A percentile compares a stretch with the other conserved stretches of the same genome.
phyloP scores from a whole-genome alignment of 1,140 invertebrate genomes.

The Amyelois transitella region DNA sequence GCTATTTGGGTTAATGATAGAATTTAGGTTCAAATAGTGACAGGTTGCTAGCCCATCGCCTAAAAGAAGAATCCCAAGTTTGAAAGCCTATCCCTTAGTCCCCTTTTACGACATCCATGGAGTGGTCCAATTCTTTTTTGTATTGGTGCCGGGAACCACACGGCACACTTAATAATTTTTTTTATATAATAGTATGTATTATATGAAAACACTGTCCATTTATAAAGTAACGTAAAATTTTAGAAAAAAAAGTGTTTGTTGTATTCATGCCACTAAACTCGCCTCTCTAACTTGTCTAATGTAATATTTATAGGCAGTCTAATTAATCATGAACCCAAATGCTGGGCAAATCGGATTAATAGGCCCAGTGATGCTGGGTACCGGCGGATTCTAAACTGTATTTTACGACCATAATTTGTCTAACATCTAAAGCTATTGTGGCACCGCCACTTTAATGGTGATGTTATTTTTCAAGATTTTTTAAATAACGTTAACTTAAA shows the following conservation, averaged over 20 bases:
- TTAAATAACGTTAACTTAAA: not conserved
- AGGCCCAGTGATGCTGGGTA: slow-evolving; percentile 30
- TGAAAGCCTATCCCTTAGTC: too few species aligned
- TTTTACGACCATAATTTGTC: slow-evolving; percentile 16
- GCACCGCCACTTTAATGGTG: slow-evolving; percentile 15
- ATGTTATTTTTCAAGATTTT: slow-evolving; percentile 19
- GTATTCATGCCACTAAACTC: not conserved
- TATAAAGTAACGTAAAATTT: too few species aligned
- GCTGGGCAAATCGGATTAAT: slow-evolving; percentile 41
- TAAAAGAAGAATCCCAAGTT: too few species aligned
- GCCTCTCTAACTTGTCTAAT: not conserved
- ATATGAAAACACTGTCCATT: too few species aligned
- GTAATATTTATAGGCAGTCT: slow-evolving; percentile 10
- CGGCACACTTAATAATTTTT: too few species aligned
- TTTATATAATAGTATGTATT: not conserved
- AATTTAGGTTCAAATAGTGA: too few species aligned
- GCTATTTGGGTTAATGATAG: too few species aligned
- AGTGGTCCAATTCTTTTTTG: too few species aligned
- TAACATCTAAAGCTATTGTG: slow-evolving; percentile 13
- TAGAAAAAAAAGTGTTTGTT: not conserved
- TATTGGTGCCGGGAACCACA: not conserved
- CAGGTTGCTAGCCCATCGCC: too few species aligned
- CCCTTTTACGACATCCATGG: too few species aligned
- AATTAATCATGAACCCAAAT: slow-evolving; percentile 41
- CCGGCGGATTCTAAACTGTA: slow-evolving; percentile 16